These are phyloP conservation scores for Acleris sparsana DNA, from an alignment of 2,888 invertebrate genomes.

Conservation along the genomic window DNA sequence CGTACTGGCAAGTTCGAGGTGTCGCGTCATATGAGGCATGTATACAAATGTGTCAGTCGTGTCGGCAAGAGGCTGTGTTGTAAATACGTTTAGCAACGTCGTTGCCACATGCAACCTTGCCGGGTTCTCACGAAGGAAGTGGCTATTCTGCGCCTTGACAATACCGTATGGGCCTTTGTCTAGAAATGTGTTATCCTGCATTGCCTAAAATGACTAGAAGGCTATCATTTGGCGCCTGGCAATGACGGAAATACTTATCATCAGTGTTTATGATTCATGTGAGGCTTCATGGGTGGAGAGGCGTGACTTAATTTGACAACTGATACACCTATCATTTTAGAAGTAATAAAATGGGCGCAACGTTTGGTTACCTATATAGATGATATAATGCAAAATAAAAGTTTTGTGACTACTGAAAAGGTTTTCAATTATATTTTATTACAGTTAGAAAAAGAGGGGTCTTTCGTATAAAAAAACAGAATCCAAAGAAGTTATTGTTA, in stretches of 20 bases:
- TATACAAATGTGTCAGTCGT: conserved; percentile 69
- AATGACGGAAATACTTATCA: conserved; percentile 24
- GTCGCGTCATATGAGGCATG: conserved; percentile 51
- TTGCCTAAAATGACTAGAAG: conserved; percentile 60
- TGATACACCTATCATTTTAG: conserved; percentile 23
- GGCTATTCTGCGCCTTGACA: conserved; percentile 82
- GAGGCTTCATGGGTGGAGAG: conserved; percentile 30
- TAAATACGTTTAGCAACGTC: conserved; percentile 83
- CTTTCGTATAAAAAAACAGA: background rate
- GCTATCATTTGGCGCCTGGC: conserved; percentile 24
- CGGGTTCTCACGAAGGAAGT: conserved; percentile 83
- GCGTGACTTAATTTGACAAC: conserved; percentile 13
- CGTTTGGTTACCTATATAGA: background rate
- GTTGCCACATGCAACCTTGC: conserved; percentile 83
- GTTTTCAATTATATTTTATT: conserved; percentile 1
- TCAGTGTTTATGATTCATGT: conserved; percentile 15
- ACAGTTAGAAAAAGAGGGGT: background rate
- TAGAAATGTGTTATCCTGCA: conserved; percentile 69
- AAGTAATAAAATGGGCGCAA: conserved; percentile 5
- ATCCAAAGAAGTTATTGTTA: conserved; percentile 55
- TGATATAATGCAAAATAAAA: background rate
- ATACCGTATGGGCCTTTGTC: conserved; percentile 81
- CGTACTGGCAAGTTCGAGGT: conserved; percentile 33
- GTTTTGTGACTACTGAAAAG: background rate
- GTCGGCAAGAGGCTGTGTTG: conserved; percentile 79